phyloP scores from a whole-genome alignment of 1,140 invertebrate genomes.

The Magallana ariakensis region DNA sequence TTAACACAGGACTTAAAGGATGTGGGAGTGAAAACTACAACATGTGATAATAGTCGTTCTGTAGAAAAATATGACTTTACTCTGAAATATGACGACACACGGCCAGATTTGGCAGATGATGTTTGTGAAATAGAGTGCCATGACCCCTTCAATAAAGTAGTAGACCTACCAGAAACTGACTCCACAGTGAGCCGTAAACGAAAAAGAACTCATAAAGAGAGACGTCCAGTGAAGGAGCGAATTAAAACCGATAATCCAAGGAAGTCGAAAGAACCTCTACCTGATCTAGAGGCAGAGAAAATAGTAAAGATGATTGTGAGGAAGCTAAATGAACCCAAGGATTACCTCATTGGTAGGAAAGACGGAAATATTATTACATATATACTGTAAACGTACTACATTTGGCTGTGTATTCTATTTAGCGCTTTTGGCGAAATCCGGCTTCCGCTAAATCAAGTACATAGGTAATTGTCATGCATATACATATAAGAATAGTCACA shows the following conservation, averaged over 20 bases:
- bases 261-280: slow-evolving; percentile 49
- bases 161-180: slow-evolving; percentile 45
- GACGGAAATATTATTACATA: neutral
- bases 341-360: slow-evolving; percentile 69
- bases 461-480: too few species aligned
- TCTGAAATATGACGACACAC: slow-evolving; percentile 62
- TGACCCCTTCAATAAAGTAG: slow-evolving; percentile 55
- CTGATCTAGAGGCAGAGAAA: slow-evolving; percentile 58
- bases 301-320: slow-evolving; percentile 64
- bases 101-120: slow-evolving; percentile 52
- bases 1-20: slow-evolving; percentile 62
- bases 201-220: slow-evolving; percentile 42
- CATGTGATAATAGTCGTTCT: slow-evolving; percentile 53
- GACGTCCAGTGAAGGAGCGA: slow-evolving; percentile 58
- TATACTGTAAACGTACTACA: too few species aligned
- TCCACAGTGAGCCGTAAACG: neutral
- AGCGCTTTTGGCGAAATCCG: too few species aligned
- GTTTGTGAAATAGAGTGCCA: slow-evolving; percentile 42
- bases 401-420: too few species aligned
- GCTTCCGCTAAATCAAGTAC: too few species aligned
- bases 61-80: slow-evolving; percentile 72
- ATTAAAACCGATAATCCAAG: slow-evolving; percentile 40
- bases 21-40: slow-evolving; percentile 62
- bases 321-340: slow-evolving; percentile 67
- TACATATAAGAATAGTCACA: too few species aligned